Evolutionary conservation across 2,113 vertebrate species (phyloP).

Genomic region (Labeo rohita): DNA sequence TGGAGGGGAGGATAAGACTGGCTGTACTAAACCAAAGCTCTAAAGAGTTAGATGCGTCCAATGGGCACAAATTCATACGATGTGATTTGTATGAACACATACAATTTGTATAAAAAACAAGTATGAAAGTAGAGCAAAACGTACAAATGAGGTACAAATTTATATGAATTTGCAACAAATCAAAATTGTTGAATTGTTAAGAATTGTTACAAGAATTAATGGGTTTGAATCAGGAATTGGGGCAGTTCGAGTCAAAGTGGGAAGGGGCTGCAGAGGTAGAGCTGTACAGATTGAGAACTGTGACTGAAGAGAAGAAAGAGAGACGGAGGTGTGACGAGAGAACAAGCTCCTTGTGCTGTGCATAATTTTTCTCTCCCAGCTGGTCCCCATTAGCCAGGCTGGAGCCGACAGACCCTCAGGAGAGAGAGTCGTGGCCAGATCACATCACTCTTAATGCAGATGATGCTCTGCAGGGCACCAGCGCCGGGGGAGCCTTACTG

Average conservation of each 20-base stretch:
- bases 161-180: no score
- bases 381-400: constrained; percentile 71
- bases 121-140: neutral
- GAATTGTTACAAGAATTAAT: neutral
- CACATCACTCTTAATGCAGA: constrained; percentile 69
- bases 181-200: neutral
- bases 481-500: constrained; percentile 57
- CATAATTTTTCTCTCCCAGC: constrained; percentile 59
- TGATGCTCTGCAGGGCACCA: constrained; percentile 69
- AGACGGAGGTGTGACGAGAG: neutral
- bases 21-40: neutral
- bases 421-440: constrained; percentile 57
- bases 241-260: neutral
- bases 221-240: neutral
- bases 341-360: neutral
- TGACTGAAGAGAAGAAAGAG: constrained; percentile 38
- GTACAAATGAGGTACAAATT: neutral
- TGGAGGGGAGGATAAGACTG: neutral
- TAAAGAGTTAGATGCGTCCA: neutral
- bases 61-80: neutral
- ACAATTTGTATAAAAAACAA: no score
- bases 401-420: constrained; percentile 64
- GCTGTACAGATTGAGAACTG: constrained; percentile 59
- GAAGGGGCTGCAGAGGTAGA: neutral
- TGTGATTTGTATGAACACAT: neutral